Conservation (phyloP, 2,797 vertebrate species). For the Sebastes kiyomatsui region DNA sequence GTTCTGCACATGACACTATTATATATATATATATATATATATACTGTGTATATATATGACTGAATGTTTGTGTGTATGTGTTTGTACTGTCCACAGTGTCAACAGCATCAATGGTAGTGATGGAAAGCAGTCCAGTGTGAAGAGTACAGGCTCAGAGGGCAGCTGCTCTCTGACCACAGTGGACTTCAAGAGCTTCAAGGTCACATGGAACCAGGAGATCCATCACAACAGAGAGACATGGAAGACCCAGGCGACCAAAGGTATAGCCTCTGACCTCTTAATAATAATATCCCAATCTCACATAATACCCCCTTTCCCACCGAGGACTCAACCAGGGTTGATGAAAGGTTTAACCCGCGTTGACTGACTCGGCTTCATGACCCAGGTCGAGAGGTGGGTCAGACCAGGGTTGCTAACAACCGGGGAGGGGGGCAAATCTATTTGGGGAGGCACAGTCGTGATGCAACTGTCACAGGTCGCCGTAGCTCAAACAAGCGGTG, state of each 20-base stretch:
- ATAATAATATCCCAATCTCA: background rate
- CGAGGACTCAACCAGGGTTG: too few species aligned
- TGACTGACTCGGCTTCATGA: too few species aligned
- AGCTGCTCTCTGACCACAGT: slow-evolving; percentile 87
- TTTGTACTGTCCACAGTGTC: slow-evolving; percentile 74
- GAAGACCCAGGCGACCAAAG: slow-evolving; percentile 90
- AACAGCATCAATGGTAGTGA: slow-evolving; percentile 87
- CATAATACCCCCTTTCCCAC: background rate
- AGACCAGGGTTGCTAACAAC: too few species aligned
- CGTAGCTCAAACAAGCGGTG: too few species aligned
- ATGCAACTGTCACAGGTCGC: too few species aligned
- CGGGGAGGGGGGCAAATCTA: too few species aligned
- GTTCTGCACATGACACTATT: background rate
- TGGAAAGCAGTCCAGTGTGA: slow-evolving; percentile 85
- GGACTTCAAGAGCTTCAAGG: slow-evolving; percentile 90
- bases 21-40: background rate
- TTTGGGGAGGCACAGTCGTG: too few species aligned
- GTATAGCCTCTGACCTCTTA: slow-evolving; percentile 75
- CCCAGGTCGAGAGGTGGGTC: too few species aligned
- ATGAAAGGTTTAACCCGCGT: too few species aligned
- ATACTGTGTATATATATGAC: background rate
- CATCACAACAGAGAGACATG: slow-evolving; percentile 91
- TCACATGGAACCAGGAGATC: slow-evolving; percentile 90
- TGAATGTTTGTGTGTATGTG: background rate
- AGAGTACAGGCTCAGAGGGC: slow-evolving; percentile 87